phyloP scores from a whole-genome alignment of 2,888 invertebrate species.

The Pterobdella sp. region DNA sequence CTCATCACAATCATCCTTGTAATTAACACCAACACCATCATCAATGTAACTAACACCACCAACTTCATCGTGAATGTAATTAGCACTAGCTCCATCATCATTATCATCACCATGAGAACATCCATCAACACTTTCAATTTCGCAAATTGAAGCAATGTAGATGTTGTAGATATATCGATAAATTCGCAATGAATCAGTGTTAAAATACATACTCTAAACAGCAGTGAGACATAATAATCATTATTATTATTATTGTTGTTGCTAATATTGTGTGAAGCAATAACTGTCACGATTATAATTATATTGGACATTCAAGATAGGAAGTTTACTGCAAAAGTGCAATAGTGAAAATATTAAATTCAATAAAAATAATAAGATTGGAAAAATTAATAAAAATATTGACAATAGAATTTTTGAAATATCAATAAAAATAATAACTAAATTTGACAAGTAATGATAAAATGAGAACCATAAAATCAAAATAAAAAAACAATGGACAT shows the following conservation, averaged over 20 bases:
- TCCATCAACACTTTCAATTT: conserved; percentile 8
- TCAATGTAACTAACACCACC: conserved; percentile 2
- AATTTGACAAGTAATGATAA: no score
- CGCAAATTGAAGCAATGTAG: neutral
- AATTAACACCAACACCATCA: neutral
- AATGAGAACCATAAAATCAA: no score
- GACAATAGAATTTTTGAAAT: no score
- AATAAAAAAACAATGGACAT: neutral
- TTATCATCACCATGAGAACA: conserved; percentile 23
- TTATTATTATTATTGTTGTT: neutral
- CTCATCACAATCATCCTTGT: conserved; percentile 17
- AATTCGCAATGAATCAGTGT: neutral
- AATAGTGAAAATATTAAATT: no score
- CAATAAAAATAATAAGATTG: no score
- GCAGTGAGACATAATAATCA: neutral
- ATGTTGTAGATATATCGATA: no score
- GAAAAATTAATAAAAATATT: no score
- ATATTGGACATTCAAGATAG: no score
- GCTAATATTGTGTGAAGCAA: neutral
- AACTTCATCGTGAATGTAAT: conserved; percentile 16
- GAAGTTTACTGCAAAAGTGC: no score
- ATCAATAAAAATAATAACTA: no score
- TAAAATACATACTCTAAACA: neutral
- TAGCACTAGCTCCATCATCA: conserved; percentile 21
- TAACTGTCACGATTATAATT: no score